Base-by-base conservation (phyloP, 2,113 vertebrate species). In the Aythya baeri region DNA sequence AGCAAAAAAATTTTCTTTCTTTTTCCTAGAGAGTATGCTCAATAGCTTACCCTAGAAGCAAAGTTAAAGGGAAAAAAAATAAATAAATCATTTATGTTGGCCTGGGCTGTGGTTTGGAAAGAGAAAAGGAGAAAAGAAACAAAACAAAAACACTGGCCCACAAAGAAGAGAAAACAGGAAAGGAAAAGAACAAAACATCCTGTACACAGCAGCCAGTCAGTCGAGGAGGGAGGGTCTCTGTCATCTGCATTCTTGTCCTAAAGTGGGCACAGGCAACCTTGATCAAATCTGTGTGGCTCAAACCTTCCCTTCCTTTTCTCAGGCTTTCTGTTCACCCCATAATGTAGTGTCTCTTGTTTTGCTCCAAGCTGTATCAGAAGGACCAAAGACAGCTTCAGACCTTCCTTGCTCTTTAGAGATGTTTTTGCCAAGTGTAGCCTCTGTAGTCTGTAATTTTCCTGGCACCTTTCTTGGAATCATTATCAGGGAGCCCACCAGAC, bases 181-280 rank as follows among this genome's bases (percentile, higher is more conserved):
- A 91, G 88, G 91, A 79, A 97, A 96, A 93, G 96, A 96, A 91
- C 96, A 97, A 96, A 96, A 97, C 96, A 97, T 96, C 96, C 96
- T 97, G 96, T 89, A 92, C 67, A 89, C 17, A 91, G 94, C 91
- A 96, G 94, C 67, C 93, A 96, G 93, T 79, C 62, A 76, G 96
- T 89, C 25, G 59, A 89, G 88, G 36, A 92, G 91, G 92, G 92
- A 96, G 86, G 81, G 80, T 94, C 90, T 13, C 1, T 89, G 80
- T 81, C 83, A 73, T 95, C 83, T 95, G 66, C 68, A 72, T 94
- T 92, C 90, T 44, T 86, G 31, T 70, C 62, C 58, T 86, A n/a
- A 68, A 92, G 66, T 88, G 88, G 93, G 80, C 90, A 90, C 11
- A 16, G 49, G 62, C 76, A 83, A 36, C 29, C 23, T 59, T 41